Conservation (phyloP, 2,113 vertebrate genomes). For the Archocentrus centrarchus region DNA sequence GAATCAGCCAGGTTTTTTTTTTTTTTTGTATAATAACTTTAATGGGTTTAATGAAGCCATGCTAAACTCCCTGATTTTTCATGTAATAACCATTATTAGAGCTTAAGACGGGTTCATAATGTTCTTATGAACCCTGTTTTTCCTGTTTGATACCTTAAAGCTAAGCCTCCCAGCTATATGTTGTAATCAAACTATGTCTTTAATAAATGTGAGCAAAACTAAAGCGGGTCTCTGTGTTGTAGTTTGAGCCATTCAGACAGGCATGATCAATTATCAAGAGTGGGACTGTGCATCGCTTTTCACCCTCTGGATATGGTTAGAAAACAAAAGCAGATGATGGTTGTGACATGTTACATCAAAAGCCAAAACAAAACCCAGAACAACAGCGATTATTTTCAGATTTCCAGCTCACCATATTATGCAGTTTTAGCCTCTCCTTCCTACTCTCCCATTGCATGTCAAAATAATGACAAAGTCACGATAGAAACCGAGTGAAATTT, state of each 20-base stretch:
- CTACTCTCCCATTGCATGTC: neutral
- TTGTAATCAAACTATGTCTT: neutral
- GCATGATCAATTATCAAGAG: neutral
- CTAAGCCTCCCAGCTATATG: neutral
- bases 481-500: constrained; percentile 17
- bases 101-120: neutral
- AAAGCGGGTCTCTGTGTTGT: neutral
- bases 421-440: neutral
- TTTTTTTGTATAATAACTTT: neutral
- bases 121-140: neutral
- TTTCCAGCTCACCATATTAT: neutral
- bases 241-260: neutral
- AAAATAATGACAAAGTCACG: constrained; percentile 38
- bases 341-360: neutral
- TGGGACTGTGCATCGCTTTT: neutral
- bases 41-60: neutral
- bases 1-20: neutral
- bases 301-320: neutral
- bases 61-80: neutral
- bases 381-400: neutral
- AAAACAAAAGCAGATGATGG: neutral
- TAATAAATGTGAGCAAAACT: neutral
- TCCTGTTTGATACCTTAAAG: neutral
- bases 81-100: neutral
- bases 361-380: neutral